Percentiles rank a stretch among this genome's conserved stretches.
Conservation (phyloP, 2,113 vertebrate species). For the Leucosticte australis region DNA sequence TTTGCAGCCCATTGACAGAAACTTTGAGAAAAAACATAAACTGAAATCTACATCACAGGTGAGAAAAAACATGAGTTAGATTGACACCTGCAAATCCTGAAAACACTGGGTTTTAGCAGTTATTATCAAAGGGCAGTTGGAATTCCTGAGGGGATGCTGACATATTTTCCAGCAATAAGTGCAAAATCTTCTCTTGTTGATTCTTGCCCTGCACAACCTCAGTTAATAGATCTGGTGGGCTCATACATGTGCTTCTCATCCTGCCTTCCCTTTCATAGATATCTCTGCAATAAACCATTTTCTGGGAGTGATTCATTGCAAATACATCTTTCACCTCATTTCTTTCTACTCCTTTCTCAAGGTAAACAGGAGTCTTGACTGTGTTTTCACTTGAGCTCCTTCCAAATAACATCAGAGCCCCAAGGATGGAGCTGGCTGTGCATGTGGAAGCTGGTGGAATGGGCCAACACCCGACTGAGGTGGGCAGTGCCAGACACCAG, state of each 20-base stretch:
- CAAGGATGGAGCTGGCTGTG: neutral
- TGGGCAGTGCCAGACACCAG: neutral
- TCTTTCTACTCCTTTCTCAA: constrained; percentile 29
- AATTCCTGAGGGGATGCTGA: neutral
- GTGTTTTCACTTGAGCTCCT: constrained; percentile 26
- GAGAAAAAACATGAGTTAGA: neutral
- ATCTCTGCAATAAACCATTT: constrained; percentile 33
- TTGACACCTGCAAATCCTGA: neutral
- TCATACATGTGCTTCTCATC: neutral
- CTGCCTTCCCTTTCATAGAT: neutral
- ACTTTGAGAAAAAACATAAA: neutral
- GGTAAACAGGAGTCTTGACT: neutral
- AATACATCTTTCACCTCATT: constrained; percentile 44
- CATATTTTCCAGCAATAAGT: constrained; percentile 39
- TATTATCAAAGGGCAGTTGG: constrained; percentile 11
- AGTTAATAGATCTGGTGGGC: constrained; percentile 19
- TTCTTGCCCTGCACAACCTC: neutral
- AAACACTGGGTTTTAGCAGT: neutral
- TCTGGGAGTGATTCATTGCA: constrained; percentile 14
- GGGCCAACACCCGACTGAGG: neutral
- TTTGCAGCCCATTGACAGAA: neutral
- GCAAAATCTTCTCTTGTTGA: constrained; percentile 22
- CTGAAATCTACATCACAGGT: neutral
- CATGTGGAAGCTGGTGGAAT: neutral
- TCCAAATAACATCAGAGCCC: neutral